These are phyloP conservation scores for Heliothis subflexa DNA, from an alignment of 1,140 invertebrate species.

Conservation along the genomic window DNA sequence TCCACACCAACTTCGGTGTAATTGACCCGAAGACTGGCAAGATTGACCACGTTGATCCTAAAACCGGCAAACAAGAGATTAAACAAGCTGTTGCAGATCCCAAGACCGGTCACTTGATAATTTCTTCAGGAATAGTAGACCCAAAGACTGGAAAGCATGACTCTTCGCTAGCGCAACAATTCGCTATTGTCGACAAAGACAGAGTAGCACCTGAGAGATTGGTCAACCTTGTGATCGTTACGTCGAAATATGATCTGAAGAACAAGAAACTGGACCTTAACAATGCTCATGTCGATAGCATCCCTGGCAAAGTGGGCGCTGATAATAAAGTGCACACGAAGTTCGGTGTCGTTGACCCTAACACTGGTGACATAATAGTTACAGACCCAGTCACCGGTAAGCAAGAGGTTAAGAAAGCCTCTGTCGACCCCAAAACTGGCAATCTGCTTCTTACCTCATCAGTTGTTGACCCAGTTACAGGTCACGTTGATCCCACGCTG, in stretches of 20 bases:
- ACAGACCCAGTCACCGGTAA: slow-evolving; percentile 72
- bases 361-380: slow-evolving; percentile 82
- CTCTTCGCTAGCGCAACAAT: slow-evolving; percentile 86
- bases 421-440: slow-evolving; percentile 86
- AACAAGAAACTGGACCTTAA: slow-evolving; percentile 86
- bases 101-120: slow-evolving; percentile 81
- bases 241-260: slow-evolving; percentile 79
- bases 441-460: slow-evolving; percentile 86
- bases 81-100: slow-evolving; percentile 83
- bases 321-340: slow-evolving; percentile 84
- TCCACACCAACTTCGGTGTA: slow-evolving; percentile 86
- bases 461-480: slow-evolving; percentile 88
- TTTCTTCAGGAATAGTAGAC: slow-evolving; percentile 79
- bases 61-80: slow-evolving; percentile 83
- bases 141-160: slow-evolving; percentile 85
- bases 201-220: slow-evolving; percentile 66
- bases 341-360: slow-evolving; percentile 85
- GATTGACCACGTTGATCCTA: slow-evolving; percentile 81
- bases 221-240: slow-evolving; percentile 87
- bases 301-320: slow-evolving; percentile 84
- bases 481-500: slow-evolving; percentile 81
- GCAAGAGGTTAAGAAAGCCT: slow-evolving; percentile 74
- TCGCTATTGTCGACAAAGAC: slow-evolving; percentile 88
- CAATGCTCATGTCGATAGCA: slow-evolving; percentile 87
- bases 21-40: slow-evolving; percentile 85